A percentile compares a stretch with the other conserved stretches of the same genome.
Conservation (phyloP, 2,797 vertebrate species). For the Chloroceryle inda region DNA sequence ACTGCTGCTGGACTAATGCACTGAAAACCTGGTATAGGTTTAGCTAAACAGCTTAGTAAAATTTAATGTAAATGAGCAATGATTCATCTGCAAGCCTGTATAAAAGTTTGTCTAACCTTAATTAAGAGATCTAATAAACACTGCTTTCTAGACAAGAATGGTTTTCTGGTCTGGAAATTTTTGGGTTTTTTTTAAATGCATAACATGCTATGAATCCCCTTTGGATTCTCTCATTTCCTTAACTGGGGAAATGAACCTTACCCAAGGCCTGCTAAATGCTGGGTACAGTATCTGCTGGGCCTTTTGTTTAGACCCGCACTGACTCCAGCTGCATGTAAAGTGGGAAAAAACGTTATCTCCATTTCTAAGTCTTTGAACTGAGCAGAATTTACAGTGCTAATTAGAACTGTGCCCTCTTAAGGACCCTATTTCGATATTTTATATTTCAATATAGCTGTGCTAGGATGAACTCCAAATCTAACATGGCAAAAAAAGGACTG, state of each 20-base stretch:
- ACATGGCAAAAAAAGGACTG: too few species aligned
- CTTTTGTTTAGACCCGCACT: accelerated
- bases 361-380: neutral
- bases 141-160: neutral
- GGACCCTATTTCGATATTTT: too few species aligned
- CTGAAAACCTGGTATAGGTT: neutral
- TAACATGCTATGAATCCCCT: neutral
- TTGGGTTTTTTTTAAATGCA: neutral
- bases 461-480: too few species aligned
- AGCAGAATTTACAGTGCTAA: neutral
- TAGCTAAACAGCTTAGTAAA: neutral
- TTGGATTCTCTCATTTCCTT: neutral
- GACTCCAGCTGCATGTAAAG: neutral
- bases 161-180: too few species aligned
- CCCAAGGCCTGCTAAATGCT: neutral
- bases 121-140: neutral
- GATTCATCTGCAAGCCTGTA: neutral
- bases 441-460: too few species aligned
- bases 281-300: accelerated
- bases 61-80: neutral
- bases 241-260: neutral
- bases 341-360: neutral
- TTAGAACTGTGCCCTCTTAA: neutral
- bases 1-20: neutral
- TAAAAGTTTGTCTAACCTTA: neutral